phyloP scores from a whole-genome alignment of 37 sponge, comb jelly and placozoan species.

The Beroe forskalii region DNA sequence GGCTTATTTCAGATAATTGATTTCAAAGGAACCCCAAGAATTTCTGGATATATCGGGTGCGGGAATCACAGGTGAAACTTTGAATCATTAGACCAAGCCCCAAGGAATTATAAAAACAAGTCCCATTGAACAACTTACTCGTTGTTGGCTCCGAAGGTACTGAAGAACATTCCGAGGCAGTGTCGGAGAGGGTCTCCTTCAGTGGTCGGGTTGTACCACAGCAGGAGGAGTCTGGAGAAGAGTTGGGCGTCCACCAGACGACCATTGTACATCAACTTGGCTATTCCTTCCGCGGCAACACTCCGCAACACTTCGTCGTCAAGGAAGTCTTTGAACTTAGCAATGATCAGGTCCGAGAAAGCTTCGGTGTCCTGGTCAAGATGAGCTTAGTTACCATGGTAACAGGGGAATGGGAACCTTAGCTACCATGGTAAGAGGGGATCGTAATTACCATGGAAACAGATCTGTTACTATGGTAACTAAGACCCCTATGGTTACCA shows the following conservation, averaged over 20 bases:
- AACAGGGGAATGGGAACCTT: too few relatives aligned
- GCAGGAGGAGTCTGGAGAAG: constrained; percentile 42
- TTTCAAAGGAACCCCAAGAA: neutral
- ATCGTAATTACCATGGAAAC: too few relatives aligned
- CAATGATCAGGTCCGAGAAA: constrained; percentile 40
- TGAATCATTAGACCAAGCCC: too few relatives aligned
- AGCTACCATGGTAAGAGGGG: too few relatives aligned
- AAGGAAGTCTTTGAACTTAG: constrained; percentile 52
- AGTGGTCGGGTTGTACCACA: constrained; percentile 47
- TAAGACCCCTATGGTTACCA: too few relatives aligned
- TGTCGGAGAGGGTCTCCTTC: constrained; percentile 48
- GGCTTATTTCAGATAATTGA: too few relatives aligned
- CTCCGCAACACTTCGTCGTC: constrained; percentile 64
- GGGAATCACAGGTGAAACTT: too few relatives aligned
- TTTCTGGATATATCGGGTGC: neutral
- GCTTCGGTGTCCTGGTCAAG: neutral
- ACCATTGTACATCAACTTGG: constrained; percentile 56
- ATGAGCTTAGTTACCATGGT: neutral
- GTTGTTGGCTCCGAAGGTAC: neutral
- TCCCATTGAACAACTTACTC: constrained; percentile 10
- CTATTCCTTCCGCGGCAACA: constrained; percentile 58
- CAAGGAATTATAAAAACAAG: too few relatives aligned
- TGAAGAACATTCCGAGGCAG: constrained; percentile 62
- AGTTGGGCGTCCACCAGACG: constrained; percentile 41
- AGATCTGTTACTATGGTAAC: too few relatives aligned